phyloP scores from a whole-genome alignment of 2,797 vertebrate genomes.

The Pseudochromis fuscus region DNA sequence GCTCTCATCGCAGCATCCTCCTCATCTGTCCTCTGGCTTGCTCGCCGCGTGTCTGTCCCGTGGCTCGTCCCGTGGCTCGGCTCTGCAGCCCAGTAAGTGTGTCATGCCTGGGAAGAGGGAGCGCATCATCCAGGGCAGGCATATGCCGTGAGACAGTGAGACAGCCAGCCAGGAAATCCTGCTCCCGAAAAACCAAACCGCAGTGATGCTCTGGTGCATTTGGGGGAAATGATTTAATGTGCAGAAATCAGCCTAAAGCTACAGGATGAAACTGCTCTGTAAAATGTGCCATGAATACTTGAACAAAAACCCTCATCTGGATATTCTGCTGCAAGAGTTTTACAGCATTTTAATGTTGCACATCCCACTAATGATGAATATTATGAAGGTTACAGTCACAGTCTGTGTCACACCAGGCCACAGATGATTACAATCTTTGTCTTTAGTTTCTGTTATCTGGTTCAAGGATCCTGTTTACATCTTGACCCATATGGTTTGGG shows the following conservation, averaged over 20 bases:
- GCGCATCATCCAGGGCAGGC: constrained; percentile 48
- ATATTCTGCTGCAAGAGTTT: too few species aligned
- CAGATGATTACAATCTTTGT: too few species aligned
- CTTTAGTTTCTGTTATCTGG: too few species aligned
- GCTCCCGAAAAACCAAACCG: not conserved
- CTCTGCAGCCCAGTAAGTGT: constrained; percentile 66
- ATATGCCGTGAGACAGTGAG: constrained; percentile 23
- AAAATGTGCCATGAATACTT: too few species aligned
- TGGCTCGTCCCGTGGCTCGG: constrained; percentile 46
- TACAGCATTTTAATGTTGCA: too few species aligned
- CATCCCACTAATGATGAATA: too few species aligned
- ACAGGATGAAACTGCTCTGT: not conserved
- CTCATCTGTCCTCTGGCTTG: constrained; percentile 17
- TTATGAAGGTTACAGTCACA: too few species aligned
- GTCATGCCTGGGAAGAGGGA: constrained; percentile 54
- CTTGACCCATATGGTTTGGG: too few species aligned
- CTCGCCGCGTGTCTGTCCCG: not conserved
- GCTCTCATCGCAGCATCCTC: constrained; percentile 4
- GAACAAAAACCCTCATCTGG: too few species aligned
- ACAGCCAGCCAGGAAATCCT: constrained; percentile 37
- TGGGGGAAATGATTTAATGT: not conserved
- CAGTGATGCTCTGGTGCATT: not conserved
- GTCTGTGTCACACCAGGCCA: too few species aligned
- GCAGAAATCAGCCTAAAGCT: not conserved
- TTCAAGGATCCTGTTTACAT: too few species aligned